Evolutionary conservation across 2,888 invertebrate genomes (phyloP), one percentile per base, ranked within the genome.

Genomic region (Allophyes oxyacanthae): DNA sequence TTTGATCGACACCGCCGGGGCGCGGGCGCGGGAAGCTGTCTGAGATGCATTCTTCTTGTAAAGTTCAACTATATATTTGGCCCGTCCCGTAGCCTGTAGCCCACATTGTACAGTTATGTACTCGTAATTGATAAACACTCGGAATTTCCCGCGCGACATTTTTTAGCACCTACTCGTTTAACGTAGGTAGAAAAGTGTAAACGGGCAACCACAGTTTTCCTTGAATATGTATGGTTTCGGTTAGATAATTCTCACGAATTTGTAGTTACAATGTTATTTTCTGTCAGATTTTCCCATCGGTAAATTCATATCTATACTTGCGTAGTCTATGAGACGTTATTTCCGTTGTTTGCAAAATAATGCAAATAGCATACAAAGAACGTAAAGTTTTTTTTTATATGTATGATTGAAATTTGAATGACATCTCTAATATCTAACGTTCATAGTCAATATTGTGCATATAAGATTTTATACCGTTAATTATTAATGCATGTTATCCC

Each of bases 51-150:
- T 93, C 93, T 93, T 92, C 92, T 92, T 88, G 85, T 91, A 88
- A 90, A 90, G 88, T 91, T 93, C 91, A 90, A 91, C 92, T 92
- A 92, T 93, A 92, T 92, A 93, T 93, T 92, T 85, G 92, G 90
- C 84, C 80, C 81, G 81, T 83, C 83, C 79, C 83, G 82, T 79
- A 75, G 75, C 79, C 82, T 81, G 77, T 79, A 79, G 82, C 69
- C 79, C 75, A 77, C 77, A 64, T 70, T 76, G 75, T 84, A 91
- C 89, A 86, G 90, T 91, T 91, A 91, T 85, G 75, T 87, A 84
- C 74, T 75, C 75, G 74, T 78, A 74, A 76, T 72, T 75, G 73
- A 77, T 74, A 59, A 73, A 56, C 46, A 37, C 41, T 63, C 52
- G 69, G 60, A 50, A 61, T 78, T 82, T 58, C 62, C 65, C 45